Evolutionary conservation across 2,888 invertebrate genomes (phyloP).

Genomic region (Netelia fuscicornis): DNA sequence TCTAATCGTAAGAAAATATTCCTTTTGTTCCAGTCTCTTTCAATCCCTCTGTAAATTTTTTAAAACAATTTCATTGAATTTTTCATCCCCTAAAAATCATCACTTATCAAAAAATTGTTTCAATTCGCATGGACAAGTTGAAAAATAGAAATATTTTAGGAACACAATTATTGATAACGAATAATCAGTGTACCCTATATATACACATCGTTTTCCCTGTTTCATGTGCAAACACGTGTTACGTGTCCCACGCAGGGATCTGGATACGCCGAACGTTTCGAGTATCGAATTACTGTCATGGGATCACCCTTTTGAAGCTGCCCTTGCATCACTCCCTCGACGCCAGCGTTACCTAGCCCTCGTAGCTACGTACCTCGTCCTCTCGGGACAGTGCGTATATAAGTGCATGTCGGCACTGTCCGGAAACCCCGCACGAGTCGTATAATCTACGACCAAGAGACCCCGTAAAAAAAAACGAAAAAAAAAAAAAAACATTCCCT

Average conservation of each 20-base stretch:
- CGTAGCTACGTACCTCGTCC: slow-evolving; percentile 14
- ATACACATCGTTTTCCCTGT: slow-evolving; percentile 3
- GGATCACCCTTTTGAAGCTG: slow-evolving; percentile 75
- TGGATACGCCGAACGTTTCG: slow-evolving; percentile 73
- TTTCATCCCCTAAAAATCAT: background rate
- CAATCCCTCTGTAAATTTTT: too few relatives aligned
- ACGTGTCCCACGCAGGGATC: slow-evolving; percentile 74
- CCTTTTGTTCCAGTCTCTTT: too few relatives aligned
- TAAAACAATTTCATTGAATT: too few relatives aligned
- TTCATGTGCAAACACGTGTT: slow-evolving; percentile 74
- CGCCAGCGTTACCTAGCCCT: slow-evolving; percentile 64
- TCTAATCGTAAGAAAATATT: too few relatives aligned
- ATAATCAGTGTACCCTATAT: background rate
- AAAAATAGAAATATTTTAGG: slow-evolving; percentile 10
- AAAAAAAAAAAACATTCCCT: slow-evolving; percentile 20
- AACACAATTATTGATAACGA: slow-evolving; percentile 14
- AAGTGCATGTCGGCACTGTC: slow-evolving; percentile 74
- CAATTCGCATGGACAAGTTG: background rate
- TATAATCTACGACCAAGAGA: slow-evolving; percentile 54
- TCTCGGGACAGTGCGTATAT: slow-evolving; percentile 41
- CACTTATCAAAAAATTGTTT: slow-evolving; percentile 9
- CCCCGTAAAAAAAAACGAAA: slow-evolving; percentile 44
- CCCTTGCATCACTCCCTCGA: slow-evolving; percentile 46
- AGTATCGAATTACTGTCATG: slow-evolving; percentile 78
- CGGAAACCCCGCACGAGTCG: slow-evolving; percentile 74